phyloP scores from a whole-genome alignment of 2,888 invertebrate genomes.

The Parasteatoda lunata region DNA sequence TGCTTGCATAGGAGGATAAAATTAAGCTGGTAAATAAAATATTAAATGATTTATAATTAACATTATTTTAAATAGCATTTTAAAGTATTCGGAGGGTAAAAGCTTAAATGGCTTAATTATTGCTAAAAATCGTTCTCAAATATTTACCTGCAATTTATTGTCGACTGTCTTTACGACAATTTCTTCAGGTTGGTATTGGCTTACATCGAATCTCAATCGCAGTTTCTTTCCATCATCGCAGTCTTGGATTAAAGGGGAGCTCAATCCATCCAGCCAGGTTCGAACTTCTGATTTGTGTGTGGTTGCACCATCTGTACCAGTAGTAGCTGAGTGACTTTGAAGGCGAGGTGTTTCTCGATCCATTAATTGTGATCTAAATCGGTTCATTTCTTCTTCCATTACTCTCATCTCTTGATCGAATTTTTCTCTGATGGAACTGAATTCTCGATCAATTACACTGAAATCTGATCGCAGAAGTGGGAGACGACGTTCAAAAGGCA shows the following conservation, averaged over 20 bases:
- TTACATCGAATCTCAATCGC: constrained; percentile 96
- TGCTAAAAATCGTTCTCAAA: background rate
- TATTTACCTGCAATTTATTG: constrained; percentile 83
- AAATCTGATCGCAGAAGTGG: constrained; percentile 95
- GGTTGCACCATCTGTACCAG: constrained; percentile 35
- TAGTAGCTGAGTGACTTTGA: constrained; percentile 75
- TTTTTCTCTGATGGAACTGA: constrained; percentile 94
- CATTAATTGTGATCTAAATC: constrained; percentile 93
- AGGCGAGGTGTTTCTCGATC: constrained; percentile 81
- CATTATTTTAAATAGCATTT: no score
- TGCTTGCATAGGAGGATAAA: no score
- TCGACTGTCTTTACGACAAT: constrained; percentile 98
- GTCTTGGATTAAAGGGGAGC: constrained; percentile 94
- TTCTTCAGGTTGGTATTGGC: constrained; percentile 95
- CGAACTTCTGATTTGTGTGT: constrained; percentile 75
- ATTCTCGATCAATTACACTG: constrained; percentile 96
- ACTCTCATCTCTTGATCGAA: constrained; percentile 98
- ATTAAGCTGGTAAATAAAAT: no score
- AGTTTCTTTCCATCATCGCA: constrained; percentile 95
- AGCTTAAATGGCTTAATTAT: background rate
- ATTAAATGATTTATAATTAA: no score
- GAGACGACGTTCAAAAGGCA: constrained; percentile 72
- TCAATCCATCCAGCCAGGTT: constrained; percentile 88
- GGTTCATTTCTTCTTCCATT: constrained; percentile 99
- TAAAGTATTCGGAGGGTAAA: no score